A percentile compares a stretch with the other conserved stretches of the same genome.
These are phyloP conservation scores for Rutilus rutilus DNA, from an alignment of 2,113 vertebrate genomes.

Conservation along the genomic window DNA sequence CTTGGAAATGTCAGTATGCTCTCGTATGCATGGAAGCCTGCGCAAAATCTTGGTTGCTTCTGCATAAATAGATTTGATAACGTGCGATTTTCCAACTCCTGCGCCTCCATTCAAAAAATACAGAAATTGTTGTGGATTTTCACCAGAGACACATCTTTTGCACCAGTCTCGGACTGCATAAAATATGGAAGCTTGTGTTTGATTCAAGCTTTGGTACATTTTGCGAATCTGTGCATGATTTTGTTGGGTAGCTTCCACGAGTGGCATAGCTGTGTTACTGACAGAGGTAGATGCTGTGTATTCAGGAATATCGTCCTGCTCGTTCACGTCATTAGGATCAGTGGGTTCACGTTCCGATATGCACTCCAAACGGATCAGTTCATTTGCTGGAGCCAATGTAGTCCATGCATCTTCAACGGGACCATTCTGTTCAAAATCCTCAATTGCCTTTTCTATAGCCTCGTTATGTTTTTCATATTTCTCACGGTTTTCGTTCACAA, in stretches of 20 bases:
- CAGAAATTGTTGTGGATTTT: slow-evolving; percentile 36
- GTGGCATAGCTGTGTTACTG: slow-evolving; percentile 3
- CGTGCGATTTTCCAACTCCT: slow-evolving; percentile 50
- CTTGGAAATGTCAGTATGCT: slow-evolving; percentile 47
- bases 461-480: slow-evolving; percentile 40
- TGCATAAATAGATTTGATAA: slow-evolving; percentile 49
- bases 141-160: slow-evolving; percentile 13
- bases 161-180: slow-evolving; percentile 44
- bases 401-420: no score
- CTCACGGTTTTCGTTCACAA: slow-evolving; percentile 33
- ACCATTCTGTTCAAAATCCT: not conserved
- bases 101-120: slow-evolving; percentile 51
- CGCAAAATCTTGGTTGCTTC: slow-evolving; percentile 45
- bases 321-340: slow-evolving; percentile 28
- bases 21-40: slow-evolving; percentile 7
- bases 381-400: no score
- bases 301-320: slow-evolving; percentile 46
- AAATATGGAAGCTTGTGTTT: slow-evolving; percentile 46
- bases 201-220: slow-evolving; percentile 45
- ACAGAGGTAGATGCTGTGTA: not conserved
- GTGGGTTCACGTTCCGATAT: not conserved
- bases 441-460: slow-evolving; percentile 39
- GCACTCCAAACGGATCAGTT: not conserved
- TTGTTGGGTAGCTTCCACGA: not conserved
- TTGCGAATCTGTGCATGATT: not conserved